A percentile compares a stretch with the other conserved stretches of the same genome.
These are phyloP conservation scores for Sicus ferrugineus DNA, from an alignment of 2,888 invertebrate genomes.

Conservation along the genomic window DNA sequence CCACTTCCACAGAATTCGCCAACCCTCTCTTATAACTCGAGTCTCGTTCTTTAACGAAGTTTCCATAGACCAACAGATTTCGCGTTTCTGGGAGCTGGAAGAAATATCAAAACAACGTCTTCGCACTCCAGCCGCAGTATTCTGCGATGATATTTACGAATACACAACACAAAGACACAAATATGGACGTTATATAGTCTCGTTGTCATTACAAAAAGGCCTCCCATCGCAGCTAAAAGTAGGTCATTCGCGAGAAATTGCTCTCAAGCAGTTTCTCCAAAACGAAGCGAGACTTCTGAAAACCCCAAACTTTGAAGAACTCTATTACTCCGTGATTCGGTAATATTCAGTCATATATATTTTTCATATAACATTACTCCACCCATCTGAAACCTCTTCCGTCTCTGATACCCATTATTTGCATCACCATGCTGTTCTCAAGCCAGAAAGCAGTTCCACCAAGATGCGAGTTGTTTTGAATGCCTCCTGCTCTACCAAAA, in stretches of 20 bases:
- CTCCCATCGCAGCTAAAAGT: background rate
- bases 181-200: no score
- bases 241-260: background rate
- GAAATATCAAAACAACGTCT: no score
- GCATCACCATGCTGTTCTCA: constrained; percentile 37
- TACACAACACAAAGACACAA: background rate
- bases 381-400: background rate
- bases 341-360: no score
- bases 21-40: no score
- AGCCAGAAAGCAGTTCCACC: background rate
- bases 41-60: no score
- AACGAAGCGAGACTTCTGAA: no score
- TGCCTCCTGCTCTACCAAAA: constrained; percentile 34
- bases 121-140: background rate
- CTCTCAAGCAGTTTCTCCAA: background rate
- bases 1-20: no score
- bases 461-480: constrained; percentile 39
- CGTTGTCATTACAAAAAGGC: no score
- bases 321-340: no score
- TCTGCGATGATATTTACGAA: constrained; percentile 5
- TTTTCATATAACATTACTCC: no score
- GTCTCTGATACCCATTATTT: constrained; percentile 31
- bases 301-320: background rate
- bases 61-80: no score
- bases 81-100: no score